phyloP scores from a whole-genome alignment of 2,113 vertebrate genomes.

The Colinus virginianus region DNA sequence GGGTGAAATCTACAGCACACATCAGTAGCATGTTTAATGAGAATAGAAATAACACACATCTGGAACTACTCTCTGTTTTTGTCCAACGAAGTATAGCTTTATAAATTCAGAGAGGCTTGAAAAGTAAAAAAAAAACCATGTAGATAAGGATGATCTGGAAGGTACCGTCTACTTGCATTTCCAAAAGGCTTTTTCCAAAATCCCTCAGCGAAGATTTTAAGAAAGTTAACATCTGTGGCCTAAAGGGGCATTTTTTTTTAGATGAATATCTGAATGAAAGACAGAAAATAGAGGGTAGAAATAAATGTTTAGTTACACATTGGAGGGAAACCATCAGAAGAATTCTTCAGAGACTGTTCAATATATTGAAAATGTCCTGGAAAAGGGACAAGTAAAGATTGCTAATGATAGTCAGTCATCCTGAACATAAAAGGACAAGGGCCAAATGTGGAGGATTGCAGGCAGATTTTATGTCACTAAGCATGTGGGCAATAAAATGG shows the following conservation, averaged over 20 bases:
- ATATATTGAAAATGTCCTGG: neutral
- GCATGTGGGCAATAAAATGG: neutral
- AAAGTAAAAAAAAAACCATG: neutral
- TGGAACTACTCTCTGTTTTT: conserved; percentile 45
- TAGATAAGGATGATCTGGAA: conserved; percentile 33
- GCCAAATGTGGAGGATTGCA: neutral
- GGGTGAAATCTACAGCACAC: neutral
- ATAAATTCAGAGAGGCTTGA: conserved; percentile 6
- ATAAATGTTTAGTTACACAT: conserved; percentile 27
- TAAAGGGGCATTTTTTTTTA: conserved; percentile 41
- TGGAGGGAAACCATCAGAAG: neutral
- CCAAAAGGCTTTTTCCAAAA: conserved; percentile 41
- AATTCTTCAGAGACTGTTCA: neutral
- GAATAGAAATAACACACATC: conserved; percentile 30
- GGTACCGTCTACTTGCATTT: neutral
- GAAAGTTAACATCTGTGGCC: conserved; percentile 31
- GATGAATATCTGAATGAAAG: conserved; percentile 40
- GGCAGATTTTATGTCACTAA: neutral
- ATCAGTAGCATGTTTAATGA: conserved; percentile 33
- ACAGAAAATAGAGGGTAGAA: conserved; percentile 14
- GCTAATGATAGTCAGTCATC: neutral
- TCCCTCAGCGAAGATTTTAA: conserved; percentile 23
- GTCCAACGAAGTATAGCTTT: neutral
- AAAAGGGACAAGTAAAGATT: neutral
- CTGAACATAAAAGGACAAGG: neutral